Conservation (phyloP, 2,113 vertebrate genomes). For the Raja brachyura region DNA sequence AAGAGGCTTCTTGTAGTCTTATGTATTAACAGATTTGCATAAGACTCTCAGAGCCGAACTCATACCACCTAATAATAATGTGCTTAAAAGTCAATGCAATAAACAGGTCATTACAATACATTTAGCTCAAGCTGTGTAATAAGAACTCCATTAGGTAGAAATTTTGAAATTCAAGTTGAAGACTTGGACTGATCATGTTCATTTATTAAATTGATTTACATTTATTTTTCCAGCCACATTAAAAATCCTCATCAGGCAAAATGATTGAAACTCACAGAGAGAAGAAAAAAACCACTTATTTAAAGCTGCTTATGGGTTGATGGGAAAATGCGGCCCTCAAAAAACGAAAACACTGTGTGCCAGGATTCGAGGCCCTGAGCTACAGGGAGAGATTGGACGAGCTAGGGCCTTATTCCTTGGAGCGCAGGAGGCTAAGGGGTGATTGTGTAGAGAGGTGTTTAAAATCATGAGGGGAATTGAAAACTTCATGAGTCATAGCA, state of each 20-base stretch:
- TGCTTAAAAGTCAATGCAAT: slow-evolving; percentile 67
- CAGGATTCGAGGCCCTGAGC: too few relatives aligned
- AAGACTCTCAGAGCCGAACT: slow-evolving; percentile 62
- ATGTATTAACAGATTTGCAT: slow-evolving; percentile 90
- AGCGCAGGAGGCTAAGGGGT: too few relatives aligned
- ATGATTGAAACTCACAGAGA: not conserved
- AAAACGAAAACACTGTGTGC: too few relatives aligned
- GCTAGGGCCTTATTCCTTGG: too few relatives aligned
- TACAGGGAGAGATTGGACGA: too few relatives aligned
- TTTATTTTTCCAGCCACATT: not conserved
- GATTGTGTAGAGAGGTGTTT: too few relatives aligned
- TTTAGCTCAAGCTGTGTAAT: slow-evolving; percentile 74
- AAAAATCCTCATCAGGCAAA: slow-evolving; percentile 21
- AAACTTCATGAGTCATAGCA: too few relatives aligned
- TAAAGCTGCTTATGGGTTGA: slow-evolving; percentile 23
- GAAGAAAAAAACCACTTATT: not conserved
- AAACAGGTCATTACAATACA: slow-evolving; percentile 71
- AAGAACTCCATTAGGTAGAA: not conserved
- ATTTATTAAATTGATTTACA: slow-evolving; percentile 18
- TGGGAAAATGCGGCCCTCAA: not conserved
- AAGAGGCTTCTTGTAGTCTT: slow-evolving; percentile 89
- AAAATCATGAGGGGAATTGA: too few relatives aligned
- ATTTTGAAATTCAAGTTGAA: slow-evolving; percentile 47
- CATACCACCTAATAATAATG: slow-evolving; percentile 83
- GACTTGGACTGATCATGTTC: slow-evolving; percentile 10